Evolutionary conservation across 2,888 invertebrate genomes (phyloP), one percentile per base, ranked within the genome.

Genomic region (Gari tellinella): DNA sequence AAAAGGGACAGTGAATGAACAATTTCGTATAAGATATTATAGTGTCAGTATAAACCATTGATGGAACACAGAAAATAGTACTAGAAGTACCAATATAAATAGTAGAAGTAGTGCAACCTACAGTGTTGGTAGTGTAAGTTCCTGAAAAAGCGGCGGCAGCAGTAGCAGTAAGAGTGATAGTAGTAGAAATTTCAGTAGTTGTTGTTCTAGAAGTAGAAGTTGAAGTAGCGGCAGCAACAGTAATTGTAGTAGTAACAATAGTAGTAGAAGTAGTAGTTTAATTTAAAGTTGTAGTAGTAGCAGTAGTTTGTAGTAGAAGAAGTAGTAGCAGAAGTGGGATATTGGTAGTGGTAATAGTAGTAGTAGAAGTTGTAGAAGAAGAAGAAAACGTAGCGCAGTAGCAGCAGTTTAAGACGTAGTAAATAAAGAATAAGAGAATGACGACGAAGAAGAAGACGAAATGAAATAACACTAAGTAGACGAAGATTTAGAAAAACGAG

Each of bases 191-290:
- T 8, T 4, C 14, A 43, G 43, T 43, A 43, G 43, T 17, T 8
- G 43, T 43, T 8, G 43, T 43, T 8, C 7, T 43, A 43, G 43
- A 8, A 43, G 43, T 17, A 43, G 43, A 8, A 43, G 43, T 43
- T 8, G 43, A 8, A 43, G 43, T 43, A 43, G 43, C 15, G 14
- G 43, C 14, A 19, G 43, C 15, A 43, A 14, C 14, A 43, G 43
- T 43, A 43, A 14, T 43, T 8, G 43, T 43, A 19, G 43, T 43
- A 17, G 43, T 43, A 17, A 14, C 14, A 17, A 14, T 8, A 17
- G 43, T 43, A 43, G 43, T 43, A 43, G 43, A 4, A 43, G 43
- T 43, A 43, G 43, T 43, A 43, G 43, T 43, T 8, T 4, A 8
- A 43, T 4, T 43, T 8, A 14, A 8, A 43, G 43, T 14, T 8